phyloP scores from a whole-genome alignment of 2,888 invertebrate species.

The Lasioglossum malachurum region DNA sequence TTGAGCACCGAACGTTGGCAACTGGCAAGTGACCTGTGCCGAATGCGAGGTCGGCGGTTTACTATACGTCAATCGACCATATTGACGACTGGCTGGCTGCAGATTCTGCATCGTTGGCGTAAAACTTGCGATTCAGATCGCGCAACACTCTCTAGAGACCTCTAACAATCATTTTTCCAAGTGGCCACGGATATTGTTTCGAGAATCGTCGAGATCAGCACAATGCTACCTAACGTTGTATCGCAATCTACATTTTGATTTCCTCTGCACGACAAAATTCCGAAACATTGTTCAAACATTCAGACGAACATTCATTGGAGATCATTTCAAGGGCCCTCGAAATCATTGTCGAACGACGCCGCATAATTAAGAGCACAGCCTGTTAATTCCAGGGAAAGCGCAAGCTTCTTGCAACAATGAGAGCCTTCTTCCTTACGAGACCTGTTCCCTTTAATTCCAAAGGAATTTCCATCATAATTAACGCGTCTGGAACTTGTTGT shows the following conservation, averaged over 20 bases:
- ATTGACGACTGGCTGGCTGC: constrained; percentile 2
- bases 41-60: constrained; percentile 1
- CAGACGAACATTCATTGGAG: background rate
- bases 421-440: background rate
- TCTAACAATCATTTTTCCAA: background rate
- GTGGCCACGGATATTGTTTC: background rate
- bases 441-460: background rate
- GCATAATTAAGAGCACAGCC: background rate
- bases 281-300: background rate
- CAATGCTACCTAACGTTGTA: background rate
- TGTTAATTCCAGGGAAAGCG: background rate
- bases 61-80: constrained; percentile 5
- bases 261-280: background rate
- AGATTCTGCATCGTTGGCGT: background rate
- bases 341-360: background rate
- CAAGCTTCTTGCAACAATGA: background rate
- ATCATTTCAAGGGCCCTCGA: background rate
- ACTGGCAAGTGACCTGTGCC: background rate
- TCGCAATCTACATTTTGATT: background rate
- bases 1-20: constrained; percentile 3
- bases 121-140: background rate
- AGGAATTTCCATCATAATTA: constrained; percentile 1
- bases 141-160: background rate
- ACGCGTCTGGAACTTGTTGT: background rate
- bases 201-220: background rate